Percentiles rank a stretch among this genome's conserved stretches.
phyloP scores from a whole-genome alignment of 2,113 vertebrate genomes.

The Heliornis fulica region DNA sequence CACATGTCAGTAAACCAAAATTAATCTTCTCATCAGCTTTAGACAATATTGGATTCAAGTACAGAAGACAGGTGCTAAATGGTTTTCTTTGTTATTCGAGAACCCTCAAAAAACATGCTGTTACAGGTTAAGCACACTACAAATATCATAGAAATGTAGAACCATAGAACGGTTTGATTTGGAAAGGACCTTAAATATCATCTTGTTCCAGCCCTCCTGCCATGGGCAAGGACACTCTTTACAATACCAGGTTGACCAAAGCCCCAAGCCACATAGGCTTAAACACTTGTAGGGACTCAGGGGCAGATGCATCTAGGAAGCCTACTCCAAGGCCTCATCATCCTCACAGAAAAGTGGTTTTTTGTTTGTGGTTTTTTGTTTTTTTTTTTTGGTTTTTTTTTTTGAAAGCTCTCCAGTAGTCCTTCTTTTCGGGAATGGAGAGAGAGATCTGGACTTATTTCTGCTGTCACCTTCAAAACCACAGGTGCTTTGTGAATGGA shows the following conservation, averaged over 20 bases:
- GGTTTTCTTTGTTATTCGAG: neutral
- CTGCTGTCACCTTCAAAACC: fast-evolving
- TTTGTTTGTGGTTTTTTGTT: neutral
- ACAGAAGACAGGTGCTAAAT: fast-evolving
- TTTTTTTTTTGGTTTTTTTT: no score
- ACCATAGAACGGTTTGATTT: no score
- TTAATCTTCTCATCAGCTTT: neutral
- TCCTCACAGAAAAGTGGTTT: no score
- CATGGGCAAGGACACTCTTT: no score
- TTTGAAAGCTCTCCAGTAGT: neutral
- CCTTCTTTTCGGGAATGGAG: neutral
- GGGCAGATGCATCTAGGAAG: no score
- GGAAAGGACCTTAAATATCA: no score
- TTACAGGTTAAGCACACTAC: neutral
- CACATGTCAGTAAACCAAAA: neutral
- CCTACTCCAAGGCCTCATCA: no score
- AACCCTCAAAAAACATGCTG: neutral
- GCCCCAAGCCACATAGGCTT: no score
- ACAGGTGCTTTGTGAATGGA: fast-evolving
- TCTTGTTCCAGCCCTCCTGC: no score
- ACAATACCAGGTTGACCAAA: no score
- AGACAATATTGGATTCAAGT: neutral
- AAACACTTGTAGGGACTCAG: no score
- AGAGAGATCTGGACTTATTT: neutral
- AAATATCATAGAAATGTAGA: neutral